These are phyloP conservation scores for Piscicola geometra DNA, from an alignment of 2,888 invertebrate species.

Conservation along the genomic window DNA sequence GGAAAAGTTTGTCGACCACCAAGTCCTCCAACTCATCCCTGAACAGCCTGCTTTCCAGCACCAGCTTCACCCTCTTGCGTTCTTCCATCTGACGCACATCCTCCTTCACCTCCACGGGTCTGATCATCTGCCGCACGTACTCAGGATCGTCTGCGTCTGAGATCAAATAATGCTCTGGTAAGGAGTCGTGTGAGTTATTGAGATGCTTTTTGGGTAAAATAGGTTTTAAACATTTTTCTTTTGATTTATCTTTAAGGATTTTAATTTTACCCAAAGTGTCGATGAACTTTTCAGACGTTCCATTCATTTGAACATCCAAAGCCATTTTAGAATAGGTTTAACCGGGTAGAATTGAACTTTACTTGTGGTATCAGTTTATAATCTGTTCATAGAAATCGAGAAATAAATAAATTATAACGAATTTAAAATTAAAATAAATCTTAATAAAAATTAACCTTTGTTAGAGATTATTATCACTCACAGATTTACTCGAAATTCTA, in stretches of 20 bases:
- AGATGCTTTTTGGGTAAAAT: too few relatives aligned
- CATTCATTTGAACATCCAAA: slow-evolving; percentile 5
- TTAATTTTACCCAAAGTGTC: slow-evolving; percentile 31
- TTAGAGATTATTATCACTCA: neutral
- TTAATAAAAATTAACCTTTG: neutral
- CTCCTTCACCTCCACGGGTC: slow-evolving; percentile 60
- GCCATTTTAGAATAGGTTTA: neutral
- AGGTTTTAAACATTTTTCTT: neutral
- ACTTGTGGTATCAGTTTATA: neutral
- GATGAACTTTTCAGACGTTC: slow-evolving; percentile 30
- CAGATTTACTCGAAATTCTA: neutral
- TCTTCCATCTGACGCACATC: slow-evolving; percentile 90
- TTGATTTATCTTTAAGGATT: neutral
- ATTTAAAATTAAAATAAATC: neutral
- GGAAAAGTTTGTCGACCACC: slow-evolving; percentile 64
- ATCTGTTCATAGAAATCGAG: neutral
- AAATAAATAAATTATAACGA: neutral
- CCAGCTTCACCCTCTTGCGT: slow-evolving; percentile 88
- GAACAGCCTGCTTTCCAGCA: slow-evolving; percentile 69
- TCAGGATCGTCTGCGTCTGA: slow-evolving; percentile 59
- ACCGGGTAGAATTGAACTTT: slow-evolving; percentile 8
- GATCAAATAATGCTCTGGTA: neutral
- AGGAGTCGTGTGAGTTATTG: neutral
- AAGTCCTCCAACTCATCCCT: slow-evolving; percentile 94
- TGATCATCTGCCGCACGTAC: slow-evolving; percentile 57